A percentile compares a stretch with the other conserved stretches of the same genome.
Evolutionary conservation across 2,888 invertebrate species (phyloP).

Genomic region (Dolichopus griseipennis): DNA sequence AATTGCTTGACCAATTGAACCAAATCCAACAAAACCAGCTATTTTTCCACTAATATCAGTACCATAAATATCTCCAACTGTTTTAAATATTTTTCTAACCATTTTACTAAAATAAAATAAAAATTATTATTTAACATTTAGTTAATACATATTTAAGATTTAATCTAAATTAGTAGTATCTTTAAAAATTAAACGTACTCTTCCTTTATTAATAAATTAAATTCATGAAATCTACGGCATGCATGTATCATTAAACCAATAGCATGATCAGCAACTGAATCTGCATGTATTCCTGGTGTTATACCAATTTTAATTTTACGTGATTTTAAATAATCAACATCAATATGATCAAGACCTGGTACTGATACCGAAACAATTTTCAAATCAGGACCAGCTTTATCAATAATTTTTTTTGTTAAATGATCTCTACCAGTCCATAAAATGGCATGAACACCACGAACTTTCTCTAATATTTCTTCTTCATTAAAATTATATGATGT

Average conservation of each 20-base stretch:
- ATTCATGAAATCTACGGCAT: conserved; percentile 69
- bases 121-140: neutral
- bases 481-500: conserved; percentile 33
- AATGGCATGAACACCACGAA: conserved; percentile 37
- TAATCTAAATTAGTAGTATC: too few species aligned
- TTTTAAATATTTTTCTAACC: conserved; percentile 47
- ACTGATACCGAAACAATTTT: conserved; percentile 75
- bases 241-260: conserved; percentile 68
- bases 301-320: conserved; percentile 70
- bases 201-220: conserved; percentile 28
- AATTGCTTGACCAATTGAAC: conserved; percentile 67
- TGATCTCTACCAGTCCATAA: conserved; percentile 35
- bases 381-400: conserved; percentile 51
- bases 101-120: conserved; percentile 39
- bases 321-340: conserved; percentile 58
- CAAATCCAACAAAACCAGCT: conserved; percentile 74
- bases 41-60: conserved; percentile 67
- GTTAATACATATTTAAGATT: neutral
- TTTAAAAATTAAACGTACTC: conserved; percentile 37
- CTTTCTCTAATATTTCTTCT: conserved; percentile 35
- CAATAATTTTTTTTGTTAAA: conserved; percentile 35
- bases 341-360: conserved; percentile 78
- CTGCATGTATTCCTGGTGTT: conserved; percentile 64
- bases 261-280: conserved; percentile 75
- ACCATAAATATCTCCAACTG: conserved; percentile 44